Conservation (phyloP, 2,113 vertebrate genomes). For the Arenaria interpres region DNA sequence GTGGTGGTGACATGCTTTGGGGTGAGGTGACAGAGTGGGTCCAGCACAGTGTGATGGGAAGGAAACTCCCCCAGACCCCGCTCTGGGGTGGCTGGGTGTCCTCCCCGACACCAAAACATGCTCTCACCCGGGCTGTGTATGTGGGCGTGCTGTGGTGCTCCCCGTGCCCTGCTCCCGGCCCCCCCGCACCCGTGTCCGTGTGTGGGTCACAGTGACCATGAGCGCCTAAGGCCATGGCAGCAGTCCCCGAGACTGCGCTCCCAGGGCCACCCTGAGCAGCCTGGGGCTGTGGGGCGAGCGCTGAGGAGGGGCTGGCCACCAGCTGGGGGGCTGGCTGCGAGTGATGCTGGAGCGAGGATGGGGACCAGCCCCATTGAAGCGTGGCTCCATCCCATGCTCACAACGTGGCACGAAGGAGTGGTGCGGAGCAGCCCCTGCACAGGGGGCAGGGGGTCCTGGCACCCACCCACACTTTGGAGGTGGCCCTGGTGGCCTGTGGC, state of each 20-base stretch:
- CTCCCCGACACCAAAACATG: not conserved
- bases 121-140: not conserved
- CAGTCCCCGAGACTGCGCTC: not conserved
- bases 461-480: not conserved
- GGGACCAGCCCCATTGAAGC: not conserved
- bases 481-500: not conserved
- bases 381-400: not conserved
- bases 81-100: not conserved
- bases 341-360: not conserved
- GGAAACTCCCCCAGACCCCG: not conserved
- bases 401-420: not conserved
- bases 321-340: rapidly evolving
- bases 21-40: not conserved
- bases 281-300: rapidly evolving
- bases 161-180: rapidly evolving
- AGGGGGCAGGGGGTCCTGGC: not conserved
- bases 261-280: not conserved
- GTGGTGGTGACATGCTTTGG: rapidly evolving
- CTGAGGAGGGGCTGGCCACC: not conserved
- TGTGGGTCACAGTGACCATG: rapidly evolving
- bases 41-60: not conserved
- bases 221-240: rapidly evolving
- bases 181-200: rapidly evolving
- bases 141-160: not conserved
- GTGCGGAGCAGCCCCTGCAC: not conserved